Percentiles rank a stretch among this genome's conserved stretches.
Evolutionary conservation across 2,797 vertebrate genomes (phyloP).

Genomic region (Alouatta caraya): DNA sequence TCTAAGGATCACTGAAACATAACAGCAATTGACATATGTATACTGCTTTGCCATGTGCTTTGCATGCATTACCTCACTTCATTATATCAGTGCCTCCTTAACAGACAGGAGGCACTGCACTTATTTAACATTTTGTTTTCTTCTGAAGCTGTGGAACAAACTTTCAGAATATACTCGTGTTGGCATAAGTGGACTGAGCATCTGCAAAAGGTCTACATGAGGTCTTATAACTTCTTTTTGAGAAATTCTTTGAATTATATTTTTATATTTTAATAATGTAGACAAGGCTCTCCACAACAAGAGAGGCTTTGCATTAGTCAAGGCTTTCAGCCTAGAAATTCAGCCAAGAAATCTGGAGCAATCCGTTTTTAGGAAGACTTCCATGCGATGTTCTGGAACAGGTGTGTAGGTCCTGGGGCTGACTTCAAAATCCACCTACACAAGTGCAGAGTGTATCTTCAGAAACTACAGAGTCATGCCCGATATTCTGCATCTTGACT

Average conservation of each 20-base stretch:
- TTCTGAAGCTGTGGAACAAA: not conserved
- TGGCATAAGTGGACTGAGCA: not conserved
- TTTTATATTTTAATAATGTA: not conserved
- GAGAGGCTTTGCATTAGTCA: not conserved
- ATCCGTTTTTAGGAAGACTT: not conserved
- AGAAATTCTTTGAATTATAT: not conserved
- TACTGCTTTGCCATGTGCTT: not conserved
- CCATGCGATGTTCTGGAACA: not conserved
- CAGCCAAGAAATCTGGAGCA: not conserved
- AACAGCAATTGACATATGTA: not conserved
- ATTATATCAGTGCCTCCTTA: not conserved
- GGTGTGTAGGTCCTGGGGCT: not conserved
- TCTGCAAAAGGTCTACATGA: not conserved
- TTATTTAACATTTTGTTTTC: not conserved
- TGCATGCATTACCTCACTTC: not conserved
- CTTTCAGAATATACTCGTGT: not conserved
- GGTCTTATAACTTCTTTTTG: not conserved
- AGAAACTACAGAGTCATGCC: not conserved
- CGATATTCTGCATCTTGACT: not conserved
- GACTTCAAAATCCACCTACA: not conserved
- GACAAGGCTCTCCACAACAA: not conserved
- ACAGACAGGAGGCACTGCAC: not conserved
- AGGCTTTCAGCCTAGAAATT: constrained; percentile 11
- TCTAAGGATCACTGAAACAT: not conserved
- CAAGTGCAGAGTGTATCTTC: not conserved